Base-by-base conservation (phyloP, 1,140 invertebrate species). In the Pseudobourletiella spinata region DNA sequence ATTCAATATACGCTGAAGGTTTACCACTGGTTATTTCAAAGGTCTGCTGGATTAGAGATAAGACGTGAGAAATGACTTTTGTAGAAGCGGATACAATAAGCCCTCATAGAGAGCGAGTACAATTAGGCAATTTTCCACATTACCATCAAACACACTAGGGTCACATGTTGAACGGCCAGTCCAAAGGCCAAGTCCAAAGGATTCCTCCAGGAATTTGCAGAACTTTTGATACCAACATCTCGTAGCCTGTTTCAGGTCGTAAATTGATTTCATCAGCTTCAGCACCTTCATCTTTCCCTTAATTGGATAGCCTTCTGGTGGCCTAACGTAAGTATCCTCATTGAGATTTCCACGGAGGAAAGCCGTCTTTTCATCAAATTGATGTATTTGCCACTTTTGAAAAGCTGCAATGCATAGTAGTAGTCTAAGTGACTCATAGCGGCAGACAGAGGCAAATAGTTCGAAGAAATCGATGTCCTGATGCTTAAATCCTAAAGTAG, bases 51-150 rank as follows among this genome's bases (percentile, higher is more conserved):
- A 77, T 67, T 0, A 26, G 16, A 14, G 3, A 3, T 22, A 68
- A 48, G 20, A 67, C 54, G n/a, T 59, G 6, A n/a, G 63, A 50
- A 44, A 74, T 64, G 42, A 61, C 65, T 20, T 57, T 52, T 29
- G 30, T 32, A 26, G 59, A 39, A 24, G 46, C 64, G 1, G 65
- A 69, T 0, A 64, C 52, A 26, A 75, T 39, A 26, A 76, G 32
- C 79, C 78, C 15, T 79, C 76, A 73, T 78, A 78, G 2, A 78
- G 67, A 14, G 71, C 72, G 1, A 79, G 44, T 28, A 76, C 68
- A 1, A 74, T 61, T 48, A 46, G 22, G 4, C 6, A 3, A 26
- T 4, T 4, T 3, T 29, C 24, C 4, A 52, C 3, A 14, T 11
- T 11, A 16, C 6, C 50, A 3, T 3, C 11, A 28, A 6, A 52